Conservation (phyloP, 92 coral and sea anemone genomes). For the Porites rus region DNA sequence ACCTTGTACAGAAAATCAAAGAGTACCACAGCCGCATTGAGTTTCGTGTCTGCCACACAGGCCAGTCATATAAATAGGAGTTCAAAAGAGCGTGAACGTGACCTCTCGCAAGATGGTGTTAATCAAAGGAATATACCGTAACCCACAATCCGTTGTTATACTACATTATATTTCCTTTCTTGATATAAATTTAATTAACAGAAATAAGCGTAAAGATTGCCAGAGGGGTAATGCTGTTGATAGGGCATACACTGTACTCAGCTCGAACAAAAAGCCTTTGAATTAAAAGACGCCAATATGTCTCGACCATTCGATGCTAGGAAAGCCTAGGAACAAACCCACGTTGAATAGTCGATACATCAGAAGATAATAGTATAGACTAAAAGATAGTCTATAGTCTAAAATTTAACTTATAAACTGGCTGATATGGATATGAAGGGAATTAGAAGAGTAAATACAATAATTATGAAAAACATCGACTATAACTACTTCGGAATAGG, state of each 20-base stretch:
- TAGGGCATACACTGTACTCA: background rate
- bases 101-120: too few relatives aligned
- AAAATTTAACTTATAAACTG: too few relatives aligned
- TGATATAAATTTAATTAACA: background rate
- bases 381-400: too few relatives aligned
- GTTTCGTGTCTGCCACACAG: background rate
- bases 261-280: background rate
- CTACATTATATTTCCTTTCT: background rate
- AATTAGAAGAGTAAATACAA: too few relatives aligned
- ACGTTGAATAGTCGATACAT: background rate
- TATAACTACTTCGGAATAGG: too few relatives aligned
- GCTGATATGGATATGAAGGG: too few relatives aligned
- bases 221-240: background rate
- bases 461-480: too few relatives aligned
- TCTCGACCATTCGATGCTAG: constrained; percentile 7
- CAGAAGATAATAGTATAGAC: too few relatives aligned
- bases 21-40: background rate
- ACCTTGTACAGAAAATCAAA: too few relatives aligned
- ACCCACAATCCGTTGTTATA: background rate
- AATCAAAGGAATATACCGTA: background rate
- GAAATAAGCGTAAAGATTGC: background rate
- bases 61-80: too few relatives aligned
- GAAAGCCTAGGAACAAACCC: background rate
- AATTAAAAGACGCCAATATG: constrained; percentile 17
- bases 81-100: too few relatives aligned